phyloP scores from a whole-genome alignment of 2,113 vertebrate species.

The Ellobius talpinus region DNA sequence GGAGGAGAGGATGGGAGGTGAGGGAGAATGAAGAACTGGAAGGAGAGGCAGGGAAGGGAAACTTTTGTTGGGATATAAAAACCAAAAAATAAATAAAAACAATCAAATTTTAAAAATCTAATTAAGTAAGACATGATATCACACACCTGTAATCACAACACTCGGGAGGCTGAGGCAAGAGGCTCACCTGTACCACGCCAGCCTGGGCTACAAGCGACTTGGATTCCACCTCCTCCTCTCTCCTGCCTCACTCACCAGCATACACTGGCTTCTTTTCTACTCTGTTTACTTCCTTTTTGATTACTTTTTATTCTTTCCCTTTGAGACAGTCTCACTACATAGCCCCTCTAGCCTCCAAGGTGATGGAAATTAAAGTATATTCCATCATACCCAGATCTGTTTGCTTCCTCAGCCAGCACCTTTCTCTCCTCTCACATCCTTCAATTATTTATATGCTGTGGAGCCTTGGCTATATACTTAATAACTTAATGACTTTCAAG shows the following conservation, averaged over 20 bases:
- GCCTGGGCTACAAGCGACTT: neutral
- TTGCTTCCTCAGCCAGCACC: neutral
- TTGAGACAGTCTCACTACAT: neutral
- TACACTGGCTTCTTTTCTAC: neutral
- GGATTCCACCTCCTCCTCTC: neutral
- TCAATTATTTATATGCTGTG: neutral
- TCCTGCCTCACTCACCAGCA: neutral
- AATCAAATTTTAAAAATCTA: neutral
- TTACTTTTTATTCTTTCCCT: neutral
- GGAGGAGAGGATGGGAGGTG: neutral
- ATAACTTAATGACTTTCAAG: constrained; percentile 57
- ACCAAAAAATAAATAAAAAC: neutral
- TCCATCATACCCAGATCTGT: neutral
- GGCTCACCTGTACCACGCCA: neutral
- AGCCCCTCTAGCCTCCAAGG: neutral
- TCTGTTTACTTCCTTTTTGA: neutral
- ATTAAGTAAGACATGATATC: neutral
- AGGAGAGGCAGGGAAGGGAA: neutral
- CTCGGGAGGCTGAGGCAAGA: neutral
- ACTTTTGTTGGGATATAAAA: neutral
- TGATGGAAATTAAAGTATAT: neutral
- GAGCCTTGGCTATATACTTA: constrained; percentile 23
- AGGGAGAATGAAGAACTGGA: neutral
- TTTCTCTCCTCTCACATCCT: neutral
- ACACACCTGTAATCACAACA: neutral